Percentiles rank a stretch among this genome's conserved stretches.
Conservation (phyloP, 1,140 invertebrate species). For the Aphaenogaster rudis region DNA sequence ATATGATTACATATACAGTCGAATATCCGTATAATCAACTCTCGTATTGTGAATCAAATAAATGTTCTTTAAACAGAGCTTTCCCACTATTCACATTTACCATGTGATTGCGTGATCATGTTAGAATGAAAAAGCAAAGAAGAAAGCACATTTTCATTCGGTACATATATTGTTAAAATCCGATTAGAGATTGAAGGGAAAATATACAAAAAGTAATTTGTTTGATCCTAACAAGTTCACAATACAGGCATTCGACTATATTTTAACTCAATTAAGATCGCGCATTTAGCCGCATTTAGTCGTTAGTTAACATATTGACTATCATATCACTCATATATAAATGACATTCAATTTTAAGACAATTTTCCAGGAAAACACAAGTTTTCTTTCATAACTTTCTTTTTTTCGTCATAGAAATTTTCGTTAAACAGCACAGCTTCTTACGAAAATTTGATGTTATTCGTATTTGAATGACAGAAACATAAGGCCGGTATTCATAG, state of each 20-base stretch:
- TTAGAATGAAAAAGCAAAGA: background rate
- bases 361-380: background rate
- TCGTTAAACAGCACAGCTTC: background rate
- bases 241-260: conserved; percentile 9
- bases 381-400: background rate
- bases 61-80: conserved; percentile 10
- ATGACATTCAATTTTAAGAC: background rate
- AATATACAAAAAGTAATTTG: background rate
- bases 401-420: background rate
- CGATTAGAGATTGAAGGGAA: background rate
- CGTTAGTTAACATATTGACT: conserved; percentile 7
- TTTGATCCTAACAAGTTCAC: background rate
- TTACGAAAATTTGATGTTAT: conserved; percentile 7
- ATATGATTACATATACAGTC: conserved; percentile 3
- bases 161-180: background rate
- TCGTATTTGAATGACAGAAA: conserved; percentile 4
- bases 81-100: background rate
- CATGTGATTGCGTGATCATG: background rate
- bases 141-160: background rate
- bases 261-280: background rate
- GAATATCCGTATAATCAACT: conserved; percentile 36
- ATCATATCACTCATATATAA: background rate
- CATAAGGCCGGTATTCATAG: too few species aligned
- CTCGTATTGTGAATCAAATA: background rate
- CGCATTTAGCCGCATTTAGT: background rate